phyloP scores from a whole-genome alignment of 2,113 vertebrate species.

The Tursiops truncatus region DNA sequence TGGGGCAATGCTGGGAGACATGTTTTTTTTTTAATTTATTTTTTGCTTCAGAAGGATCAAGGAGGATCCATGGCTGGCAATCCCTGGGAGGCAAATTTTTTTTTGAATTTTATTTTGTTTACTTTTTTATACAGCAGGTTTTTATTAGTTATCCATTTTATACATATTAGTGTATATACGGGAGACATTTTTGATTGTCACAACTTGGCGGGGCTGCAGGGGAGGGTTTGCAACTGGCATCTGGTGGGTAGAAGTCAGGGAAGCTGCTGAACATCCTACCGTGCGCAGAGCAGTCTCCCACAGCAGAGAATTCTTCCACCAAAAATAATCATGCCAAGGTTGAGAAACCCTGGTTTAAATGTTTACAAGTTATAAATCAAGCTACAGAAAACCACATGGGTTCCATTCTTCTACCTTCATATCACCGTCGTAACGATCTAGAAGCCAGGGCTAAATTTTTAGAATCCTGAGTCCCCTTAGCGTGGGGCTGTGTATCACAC shows the following conservation, averaged over 20 bases:
- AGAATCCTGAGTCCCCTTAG: too few relatives aligned
- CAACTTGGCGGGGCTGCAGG: too few relatives aligned
- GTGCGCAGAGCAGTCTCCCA: rapidly evolving
- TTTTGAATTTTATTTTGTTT: too few relatives aligned
- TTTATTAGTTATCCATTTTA: too few relatives aligned
- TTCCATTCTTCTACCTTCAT: background rate
- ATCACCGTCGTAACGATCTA: rapidly evolving
- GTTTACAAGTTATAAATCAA: background rate
- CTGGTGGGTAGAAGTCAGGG: too few relatives aligned
- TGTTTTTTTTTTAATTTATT: background rate
- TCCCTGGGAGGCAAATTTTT: too few relatives aligned
- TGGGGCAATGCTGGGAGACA: background rate
- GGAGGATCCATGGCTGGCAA: too few relatives aligned
- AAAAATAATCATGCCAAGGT: rapidly evolving
- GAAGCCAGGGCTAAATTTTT: background rate
- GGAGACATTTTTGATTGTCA: background rate
- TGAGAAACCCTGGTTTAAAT: background rate
- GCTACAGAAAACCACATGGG: background rate
- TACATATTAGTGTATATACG: too few relatives aligned
- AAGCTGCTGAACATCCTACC: background rate
- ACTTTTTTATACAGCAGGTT: too few relatives aligned
- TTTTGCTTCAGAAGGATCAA: too few relatives aligned
- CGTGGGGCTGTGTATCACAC: background rate
- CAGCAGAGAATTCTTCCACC: rapidly evolving
- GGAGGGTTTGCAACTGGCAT: background rate